A percentile compares a stretch with the other conserved stretches of the same genome.
phyloP scores from a whole-genome alignment of 2,797 vertebrate species.

The Gephyroberyx darwinii region DNA sequence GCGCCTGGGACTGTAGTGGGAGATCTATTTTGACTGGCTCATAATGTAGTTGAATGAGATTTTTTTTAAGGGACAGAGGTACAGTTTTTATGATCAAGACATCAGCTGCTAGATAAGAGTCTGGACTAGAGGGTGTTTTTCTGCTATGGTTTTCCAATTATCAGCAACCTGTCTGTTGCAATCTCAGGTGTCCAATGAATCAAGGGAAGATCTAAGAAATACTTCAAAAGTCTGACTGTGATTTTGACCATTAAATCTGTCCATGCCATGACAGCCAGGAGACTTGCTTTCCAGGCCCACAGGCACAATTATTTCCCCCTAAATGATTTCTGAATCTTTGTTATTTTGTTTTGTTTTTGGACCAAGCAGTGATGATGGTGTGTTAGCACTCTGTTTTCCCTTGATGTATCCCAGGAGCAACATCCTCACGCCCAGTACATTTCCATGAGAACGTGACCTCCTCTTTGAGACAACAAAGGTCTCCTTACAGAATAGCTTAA shows the following conservation, averaged over 20 bases:
- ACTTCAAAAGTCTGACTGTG: not conserved
- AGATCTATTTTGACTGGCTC: conserved; percentile 46
- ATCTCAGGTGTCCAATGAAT: not conserved
- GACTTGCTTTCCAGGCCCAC: conserved; percentile 3
- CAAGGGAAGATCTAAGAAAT: not conserved
- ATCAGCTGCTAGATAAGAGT: conserved; percentile 10
- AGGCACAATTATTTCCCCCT: not conserved
- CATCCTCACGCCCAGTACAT: conserved; percentile 59
- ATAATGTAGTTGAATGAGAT: not conserved
- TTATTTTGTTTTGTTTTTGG: no score
- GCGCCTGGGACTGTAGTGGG: conserved; percentile 24
- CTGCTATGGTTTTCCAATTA: not conserved
- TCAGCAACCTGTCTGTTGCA: not conserved
- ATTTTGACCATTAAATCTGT: not conserved
- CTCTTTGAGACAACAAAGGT: conserved; percentile 68
- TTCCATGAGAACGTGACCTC: conserved; percentile 76
- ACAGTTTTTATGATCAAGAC: not conserved
- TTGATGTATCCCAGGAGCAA: conserved; percentile 35
- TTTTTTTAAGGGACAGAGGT: conserved; percentile 31
- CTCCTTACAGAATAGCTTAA: conserved; percentile 64
- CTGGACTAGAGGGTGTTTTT: not conserved
- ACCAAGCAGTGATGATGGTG: conserved; percentile 19
- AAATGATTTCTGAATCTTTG: not conserved
- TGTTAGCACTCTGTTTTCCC: conserved; percentile 25
- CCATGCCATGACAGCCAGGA: not conserved